These are phyloP conservation scores for Rhopalosiphum maidis DNA, from an alignment of 1,140 invertebrate genomes.

Conservation along the genomic window DNA sequence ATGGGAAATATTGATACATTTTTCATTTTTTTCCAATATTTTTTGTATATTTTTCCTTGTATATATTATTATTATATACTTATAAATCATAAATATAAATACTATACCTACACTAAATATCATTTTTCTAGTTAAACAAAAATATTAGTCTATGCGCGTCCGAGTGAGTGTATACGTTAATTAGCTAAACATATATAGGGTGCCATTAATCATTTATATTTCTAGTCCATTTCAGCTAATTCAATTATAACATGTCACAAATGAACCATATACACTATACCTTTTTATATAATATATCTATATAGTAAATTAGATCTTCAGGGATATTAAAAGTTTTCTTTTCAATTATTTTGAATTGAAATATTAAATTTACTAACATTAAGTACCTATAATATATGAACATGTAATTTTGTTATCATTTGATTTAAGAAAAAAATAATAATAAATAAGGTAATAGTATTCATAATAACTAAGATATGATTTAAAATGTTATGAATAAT, in stretches of 20 bases:
- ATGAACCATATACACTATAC: neutral
- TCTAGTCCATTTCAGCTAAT: neutral
- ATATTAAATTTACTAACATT: neutral
- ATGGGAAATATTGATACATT: neutral
- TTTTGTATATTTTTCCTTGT: neutral
- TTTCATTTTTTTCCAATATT: neutral
- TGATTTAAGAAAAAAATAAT: neutral
- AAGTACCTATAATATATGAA: neutral
- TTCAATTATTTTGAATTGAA: slow-evolving; percentile 1
- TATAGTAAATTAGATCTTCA: neutral
- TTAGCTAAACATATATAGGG: neutral
- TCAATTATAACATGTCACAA: neutral
- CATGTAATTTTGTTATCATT: neutral
- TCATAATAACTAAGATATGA: neutral
- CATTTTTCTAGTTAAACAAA: neutral
- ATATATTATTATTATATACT: neutral
- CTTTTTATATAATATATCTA: neutral
- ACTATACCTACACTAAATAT: neutral
- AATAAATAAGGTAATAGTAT: neutral
- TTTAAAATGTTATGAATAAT: neutral
- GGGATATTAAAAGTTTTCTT: neutral
- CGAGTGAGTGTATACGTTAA: neutral
- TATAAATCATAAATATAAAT: neutral
- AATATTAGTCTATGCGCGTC: neutral
- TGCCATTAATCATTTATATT: neutral